Evolutionary conservation across 2,113 vertebrate genomes (phyloP).

Genomic region (Chionomys nivalis): DNA sequence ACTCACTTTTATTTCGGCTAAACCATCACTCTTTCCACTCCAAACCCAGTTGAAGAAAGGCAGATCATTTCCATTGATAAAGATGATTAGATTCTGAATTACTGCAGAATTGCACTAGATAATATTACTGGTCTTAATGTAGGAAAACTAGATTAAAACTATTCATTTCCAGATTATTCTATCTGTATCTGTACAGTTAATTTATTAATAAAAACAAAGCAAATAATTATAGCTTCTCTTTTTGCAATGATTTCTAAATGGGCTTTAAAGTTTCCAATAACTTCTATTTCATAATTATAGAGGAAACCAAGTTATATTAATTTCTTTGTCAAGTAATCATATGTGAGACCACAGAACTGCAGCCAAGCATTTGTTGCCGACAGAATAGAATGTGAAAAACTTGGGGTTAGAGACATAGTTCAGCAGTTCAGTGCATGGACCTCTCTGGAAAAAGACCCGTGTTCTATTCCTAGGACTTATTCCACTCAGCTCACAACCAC

Average conservation of each 20-base stretch:
- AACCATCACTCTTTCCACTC: neutral
- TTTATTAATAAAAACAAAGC: conserved; percentile 15
- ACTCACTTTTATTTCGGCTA: conserved; percentile 6
- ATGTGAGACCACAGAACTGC: neutral
- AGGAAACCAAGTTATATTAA: conserved; percentile 15
- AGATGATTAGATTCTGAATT: neutral
- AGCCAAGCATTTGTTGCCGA: neutral
- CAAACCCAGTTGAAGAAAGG: conserved; percentile 48
- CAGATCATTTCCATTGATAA: conserved; percentile 22
- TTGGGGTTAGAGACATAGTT: neutral
- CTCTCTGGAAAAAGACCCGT: rapidly evolving
- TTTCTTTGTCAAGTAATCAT: neutral
- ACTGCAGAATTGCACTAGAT: neutral
- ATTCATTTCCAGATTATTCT: conserved; percentile 21
- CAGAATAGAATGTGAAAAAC: conserved; percentile 20
- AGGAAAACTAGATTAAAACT: conserved; percentile 40
- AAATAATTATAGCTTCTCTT: neutral
- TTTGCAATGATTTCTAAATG: conserved; percentile 52
- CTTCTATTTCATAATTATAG: conserved; percentile 24
- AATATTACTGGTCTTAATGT: conserved; percentile 39
- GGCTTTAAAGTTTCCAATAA: conserved; percentile 25
- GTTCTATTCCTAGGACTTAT: neutral
- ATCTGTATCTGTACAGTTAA: neutral
- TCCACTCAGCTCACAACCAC: neutral
- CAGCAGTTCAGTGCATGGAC: neutral